Evolutionary conservation across 2,888 invertebrate genomes (phyloP), one percentile per base, ranked within the genome.

Genomic region (Noctua fimbriata): DNA sequence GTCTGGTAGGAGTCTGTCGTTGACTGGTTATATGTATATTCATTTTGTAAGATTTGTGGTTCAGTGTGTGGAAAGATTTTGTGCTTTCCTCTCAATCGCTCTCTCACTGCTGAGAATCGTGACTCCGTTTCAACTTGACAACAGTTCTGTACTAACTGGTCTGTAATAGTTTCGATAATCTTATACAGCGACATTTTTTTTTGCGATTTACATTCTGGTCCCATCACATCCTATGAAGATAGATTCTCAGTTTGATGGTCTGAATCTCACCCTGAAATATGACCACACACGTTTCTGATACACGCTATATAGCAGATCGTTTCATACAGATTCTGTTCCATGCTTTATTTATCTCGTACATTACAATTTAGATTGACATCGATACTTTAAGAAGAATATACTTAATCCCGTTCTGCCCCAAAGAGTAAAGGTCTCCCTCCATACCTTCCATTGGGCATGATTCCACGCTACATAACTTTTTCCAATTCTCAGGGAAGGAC

Each of bases 1-100:
- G 71, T 84, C 82, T 84, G 73, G 63, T 55, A 60, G n/a, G 18
- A 69, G 70, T 60, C 69, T 69, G 70, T 69, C 52, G 63, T 52
- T 21, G 32, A 70, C n/a, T 74, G 28, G 10, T n/a, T 47, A n/a
- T 28, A 32, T 24, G 32, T 47, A 66, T 2, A 41, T 14, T 36
- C n/a, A 66, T 67, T 63, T 32, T 63, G 55, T 47, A 49, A 67
- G 21, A 44, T 32, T 5, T 24, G 60, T n/a, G 47, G 41, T 41
- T 28, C 24, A 3, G 41, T 66, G 16, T 21, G 21, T 60, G 44
- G 9, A 44, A 60, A 60, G 2, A 60, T 70, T 44, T 44, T 67
- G n/a, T 58, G 16, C 58, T 2, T 28, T 32, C 32, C 32, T 65
- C 10, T 32, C 63, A 10, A 21, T 21, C 10, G 32, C 63, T 65